Evolutionary conservation across 2,888 invertebrate genomes (phyloP).

Genomic region (Drosophila maculinotata): DNA sequence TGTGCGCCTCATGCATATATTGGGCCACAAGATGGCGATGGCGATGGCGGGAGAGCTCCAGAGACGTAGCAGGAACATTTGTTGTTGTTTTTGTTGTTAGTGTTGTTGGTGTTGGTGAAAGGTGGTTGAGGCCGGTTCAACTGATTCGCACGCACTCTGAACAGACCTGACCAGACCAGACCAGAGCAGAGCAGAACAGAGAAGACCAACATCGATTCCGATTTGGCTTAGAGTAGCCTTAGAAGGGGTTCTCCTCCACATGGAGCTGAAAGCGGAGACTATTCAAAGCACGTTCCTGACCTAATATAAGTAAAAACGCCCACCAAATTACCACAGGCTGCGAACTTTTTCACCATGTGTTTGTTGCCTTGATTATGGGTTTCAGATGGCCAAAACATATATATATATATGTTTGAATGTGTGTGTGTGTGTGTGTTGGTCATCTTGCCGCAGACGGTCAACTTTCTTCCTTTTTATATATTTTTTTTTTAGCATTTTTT

Average conservation of each 20-base stretch:
- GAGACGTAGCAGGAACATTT: constrained; percentile 28
- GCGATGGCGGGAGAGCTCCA: constrained; percentile 26
- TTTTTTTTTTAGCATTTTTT: constrained; percentile 39
- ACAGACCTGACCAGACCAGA: constrained; percentile 25
- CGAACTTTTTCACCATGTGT: constrained; percentile 63
- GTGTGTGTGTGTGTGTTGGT: constrained; percentile 31
- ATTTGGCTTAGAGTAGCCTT: constrained; percentile 75
- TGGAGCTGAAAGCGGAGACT: constrained; percentile 31
- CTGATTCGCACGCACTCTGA: constrained; percentile 70
- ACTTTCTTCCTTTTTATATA: constrained; percentile 40
- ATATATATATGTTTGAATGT: constrained; percentile 5
- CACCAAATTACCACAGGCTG: constrained; percentile 84
- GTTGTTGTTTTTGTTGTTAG: constrained; percentile 16
- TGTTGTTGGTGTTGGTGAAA: constrained; percentile 42
- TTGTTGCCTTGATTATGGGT: constrained; percentile 68
- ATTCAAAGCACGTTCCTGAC: constrained; percentile 84
- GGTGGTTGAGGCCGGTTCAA: constrained; percentile 57
- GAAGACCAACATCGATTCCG: constrained; percentile 55
- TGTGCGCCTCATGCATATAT: constrained; percentile 82
- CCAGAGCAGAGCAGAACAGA: constrained; percentile 6
- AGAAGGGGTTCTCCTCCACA: constrained; percentile 33
- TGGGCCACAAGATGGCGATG: constrained; percentile 80
- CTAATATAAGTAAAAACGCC: constrained; percentile 84
- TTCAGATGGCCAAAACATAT: constrained; percentile 28
- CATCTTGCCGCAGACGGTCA: constrained; percentile 54